A percentile compares a stretch with the other conserved stretches of the same genome.
These are phyloP conservation scores for Prunella fulvescens DNA, from an alignment of 2,113 vertebrate genomes.

Conservation along the genomic window DNA sequence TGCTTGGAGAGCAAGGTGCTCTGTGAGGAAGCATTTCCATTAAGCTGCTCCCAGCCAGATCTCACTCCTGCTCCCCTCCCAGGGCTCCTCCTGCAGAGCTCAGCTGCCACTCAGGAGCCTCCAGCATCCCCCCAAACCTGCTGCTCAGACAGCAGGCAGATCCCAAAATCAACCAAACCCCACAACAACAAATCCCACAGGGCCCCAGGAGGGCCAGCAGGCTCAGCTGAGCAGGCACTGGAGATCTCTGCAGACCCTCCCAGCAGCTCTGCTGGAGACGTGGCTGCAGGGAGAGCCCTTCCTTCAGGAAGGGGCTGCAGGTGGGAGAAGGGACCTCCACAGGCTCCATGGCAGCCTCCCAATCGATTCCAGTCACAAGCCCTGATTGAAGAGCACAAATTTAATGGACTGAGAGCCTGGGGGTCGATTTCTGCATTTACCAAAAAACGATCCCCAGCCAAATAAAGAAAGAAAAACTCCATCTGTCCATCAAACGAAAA, in stretches of 20 bases:
- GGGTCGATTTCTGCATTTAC: constrained; percentile 54
- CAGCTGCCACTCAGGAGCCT: neutral
- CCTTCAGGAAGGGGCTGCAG: neutral
- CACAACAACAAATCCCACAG: neutral
- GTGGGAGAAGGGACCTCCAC: neutral
- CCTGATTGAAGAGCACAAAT: constrained; percentile 56
- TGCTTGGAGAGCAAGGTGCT: neutral
- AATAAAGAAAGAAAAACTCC: constrained; percentile 24
- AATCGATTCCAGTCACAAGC: constrained; percentile 40
- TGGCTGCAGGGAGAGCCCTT: neutral
- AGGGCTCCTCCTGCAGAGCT: neutral
- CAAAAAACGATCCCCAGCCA: constrained; percentile 16
- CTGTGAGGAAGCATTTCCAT: neutral
- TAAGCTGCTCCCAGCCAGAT: neutral
- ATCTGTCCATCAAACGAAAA: constrained; percentile 3
- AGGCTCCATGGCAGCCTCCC: neutral
- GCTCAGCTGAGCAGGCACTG: neutral
- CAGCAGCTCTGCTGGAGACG: rapidly evolving
- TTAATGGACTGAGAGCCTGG: constrained; percentile 61
- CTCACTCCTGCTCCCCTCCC: neutral
- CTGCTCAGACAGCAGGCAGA: neutral
- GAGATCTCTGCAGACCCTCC: neutral
- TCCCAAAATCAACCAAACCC: too few species aligned
- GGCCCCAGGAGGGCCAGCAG: neutral
- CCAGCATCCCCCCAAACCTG: neutral